phyloP scores from a whole-genome alignment of 1,140 invertebrate genomes.

The Tetragnatha versicolor region DNA sequence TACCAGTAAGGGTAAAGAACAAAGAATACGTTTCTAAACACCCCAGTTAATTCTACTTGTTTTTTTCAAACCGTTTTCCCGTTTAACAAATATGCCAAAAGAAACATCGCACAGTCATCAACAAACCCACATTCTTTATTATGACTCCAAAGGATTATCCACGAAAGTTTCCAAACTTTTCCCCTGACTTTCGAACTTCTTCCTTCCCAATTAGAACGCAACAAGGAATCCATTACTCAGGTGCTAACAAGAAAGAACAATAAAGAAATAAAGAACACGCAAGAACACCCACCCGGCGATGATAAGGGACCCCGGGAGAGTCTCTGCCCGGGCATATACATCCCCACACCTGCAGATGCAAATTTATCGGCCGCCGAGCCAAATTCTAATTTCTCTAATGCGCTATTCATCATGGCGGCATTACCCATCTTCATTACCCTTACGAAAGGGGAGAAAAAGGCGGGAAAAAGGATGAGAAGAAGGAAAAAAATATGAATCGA shows the following conservation, averaged over 20 bases:
- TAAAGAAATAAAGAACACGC: not conserved
- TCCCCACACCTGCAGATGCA: not conserved
- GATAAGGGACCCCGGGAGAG: not conserved
- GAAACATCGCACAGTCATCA: no score
- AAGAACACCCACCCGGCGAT: not conserved
- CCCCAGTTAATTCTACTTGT: no score
- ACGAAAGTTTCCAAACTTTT: no score
- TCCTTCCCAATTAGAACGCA: not conserved
- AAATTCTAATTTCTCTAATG: conserved; percentile 41
- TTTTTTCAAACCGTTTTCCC: no score
- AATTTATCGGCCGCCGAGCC: not conserved
- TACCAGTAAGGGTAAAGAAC: no score
- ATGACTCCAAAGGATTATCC: no score
- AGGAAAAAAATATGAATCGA: not conserved
- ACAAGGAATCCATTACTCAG: not conserved
- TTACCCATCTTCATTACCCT: conserved; percentile 32
- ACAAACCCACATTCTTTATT: no score
- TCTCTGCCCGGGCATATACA: not conserved
- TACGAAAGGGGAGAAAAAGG: not conserved
- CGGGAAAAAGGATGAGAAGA: not conserved
- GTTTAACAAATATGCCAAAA: no score
- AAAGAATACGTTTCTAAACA: no score
- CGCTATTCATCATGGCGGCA: conserved; percentile 22
- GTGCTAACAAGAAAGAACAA: not conserved
- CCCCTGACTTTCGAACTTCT: not conserved